Percentiles rank a stretch among this genome's conserved stretches.
These are phyloP conservation scores for Cryptotermes secundus DNA, from an alignment of 1,140 invertebrate genomes.

Conservation along the genomic window DNA sequence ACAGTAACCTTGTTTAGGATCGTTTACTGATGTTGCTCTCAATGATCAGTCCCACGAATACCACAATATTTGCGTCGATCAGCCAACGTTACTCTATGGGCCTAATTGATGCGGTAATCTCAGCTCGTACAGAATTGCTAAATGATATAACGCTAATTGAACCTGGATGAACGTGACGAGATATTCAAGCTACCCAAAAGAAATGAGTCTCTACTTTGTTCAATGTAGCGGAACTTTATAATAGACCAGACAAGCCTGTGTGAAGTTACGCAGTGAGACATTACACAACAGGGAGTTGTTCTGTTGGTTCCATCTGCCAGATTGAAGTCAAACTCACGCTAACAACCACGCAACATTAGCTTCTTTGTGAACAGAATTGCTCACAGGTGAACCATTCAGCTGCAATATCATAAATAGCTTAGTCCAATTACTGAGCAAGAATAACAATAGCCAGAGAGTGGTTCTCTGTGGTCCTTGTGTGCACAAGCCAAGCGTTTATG, in stretches of 20 bases:
- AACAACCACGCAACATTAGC: neutral
- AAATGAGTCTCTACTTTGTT: neutral
- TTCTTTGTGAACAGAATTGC: neutral
- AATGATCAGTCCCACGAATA: no score
- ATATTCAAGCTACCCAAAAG: neutral
- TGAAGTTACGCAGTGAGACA: neutral
- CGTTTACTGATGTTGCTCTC: no score
- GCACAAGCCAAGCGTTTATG: neutral
- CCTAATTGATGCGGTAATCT: no score
- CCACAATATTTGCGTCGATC: no score
- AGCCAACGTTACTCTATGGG: no score
- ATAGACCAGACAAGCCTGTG: neutral
- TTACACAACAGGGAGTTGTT: no score
- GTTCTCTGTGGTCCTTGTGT: neutral
- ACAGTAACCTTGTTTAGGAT: no score
- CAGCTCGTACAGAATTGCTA: no score
- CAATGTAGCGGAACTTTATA: neutral
- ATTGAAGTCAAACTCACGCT: neutral
- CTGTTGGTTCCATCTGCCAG: no score
- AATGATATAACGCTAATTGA: no score
- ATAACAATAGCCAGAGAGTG: neutral
- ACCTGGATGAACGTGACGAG: neutral
- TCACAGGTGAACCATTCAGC: neutral
- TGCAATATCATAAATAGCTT: slow-evolving; percentile 14
- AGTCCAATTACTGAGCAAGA: neutral